Conservation (phyloP, 2,113 vertebrate species). For the Pipra filicauda region DNA sequence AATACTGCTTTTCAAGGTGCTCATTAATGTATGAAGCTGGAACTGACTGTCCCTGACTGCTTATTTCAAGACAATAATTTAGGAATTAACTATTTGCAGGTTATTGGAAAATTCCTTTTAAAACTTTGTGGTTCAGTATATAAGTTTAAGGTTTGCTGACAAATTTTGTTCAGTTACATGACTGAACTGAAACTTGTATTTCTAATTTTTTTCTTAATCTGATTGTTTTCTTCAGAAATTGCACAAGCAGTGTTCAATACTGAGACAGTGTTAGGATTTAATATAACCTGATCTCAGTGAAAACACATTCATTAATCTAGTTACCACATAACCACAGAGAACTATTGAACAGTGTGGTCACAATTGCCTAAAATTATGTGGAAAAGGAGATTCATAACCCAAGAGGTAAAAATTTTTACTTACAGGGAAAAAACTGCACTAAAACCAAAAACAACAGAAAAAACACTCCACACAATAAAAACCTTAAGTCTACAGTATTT, state of each 20-base stretch:
- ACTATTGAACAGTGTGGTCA: not conserved
- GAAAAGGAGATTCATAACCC: not conserved
- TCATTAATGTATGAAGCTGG: not conserved
- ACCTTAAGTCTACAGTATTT: not conserved
- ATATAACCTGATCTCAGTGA: not conserved
- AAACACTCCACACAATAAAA: accelerated
- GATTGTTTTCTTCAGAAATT: not conserved
- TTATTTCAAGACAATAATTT: not conserved
- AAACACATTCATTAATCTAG: not conserved
- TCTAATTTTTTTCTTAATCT: not conserved
- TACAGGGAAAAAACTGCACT: not conserved
- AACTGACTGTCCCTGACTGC: not conserved
- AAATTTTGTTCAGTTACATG: not conserved
- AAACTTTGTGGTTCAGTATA: not conserved
- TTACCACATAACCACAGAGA: not conserved
- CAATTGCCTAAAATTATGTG: not conserved
- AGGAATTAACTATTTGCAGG: not conserved
- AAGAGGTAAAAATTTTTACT: not conserved
- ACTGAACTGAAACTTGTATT: not conserved
- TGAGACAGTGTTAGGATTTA: not conserved
- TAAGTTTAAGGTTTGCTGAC: not conserved
- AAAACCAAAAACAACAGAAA: not conserved
- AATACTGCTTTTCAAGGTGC: not conserved
- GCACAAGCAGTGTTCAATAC: not conserved
- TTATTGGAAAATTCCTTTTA: not conserved